A percentile compares a stretch with the other conserved stretches of the same genome.
Conservation (phyloP, 2,113 vertebrate genomes). For the Charadrius vociferus region DNA sequence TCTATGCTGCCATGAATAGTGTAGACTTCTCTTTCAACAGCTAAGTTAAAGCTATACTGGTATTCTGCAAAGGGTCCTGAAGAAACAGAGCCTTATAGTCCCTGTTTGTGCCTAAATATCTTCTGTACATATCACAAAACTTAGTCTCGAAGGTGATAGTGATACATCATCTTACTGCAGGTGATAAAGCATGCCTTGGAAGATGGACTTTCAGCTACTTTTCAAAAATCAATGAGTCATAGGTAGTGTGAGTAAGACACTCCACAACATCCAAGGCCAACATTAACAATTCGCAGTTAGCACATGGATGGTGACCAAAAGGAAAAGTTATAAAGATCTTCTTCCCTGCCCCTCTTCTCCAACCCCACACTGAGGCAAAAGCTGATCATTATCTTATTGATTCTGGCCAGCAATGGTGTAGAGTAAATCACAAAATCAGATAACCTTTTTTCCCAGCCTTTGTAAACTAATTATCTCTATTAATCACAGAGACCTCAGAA, state of each 20-base stretch:
- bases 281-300: not conserved
- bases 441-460: slow-evolving; percentile 71
- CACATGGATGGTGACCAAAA: not conserved
- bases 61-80: not conserved
- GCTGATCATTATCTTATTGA: slow-evolving; percentile 70
- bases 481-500: slow-evolving; percentile 69
- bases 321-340: not conserved
- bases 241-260: not conserved
- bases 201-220: not conserved
- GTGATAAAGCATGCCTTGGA: not conserved
- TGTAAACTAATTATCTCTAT: slow-evolving; percentile 77
- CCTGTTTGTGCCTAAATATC: not conserved
- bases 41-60: not conserved
- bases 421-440: slow-evolving; percentile 65
- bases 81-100: not conserved
- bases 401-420: not conserved
- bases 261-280: not conserved
- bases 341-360: not conserved
- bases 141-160: not conserved
- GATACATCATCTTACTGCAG: not conserved
- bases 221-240: slow-evolving; percentile 2
- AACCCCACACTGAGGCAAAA: not conserved
- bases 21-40: not conserved
- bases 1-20: not conserved
- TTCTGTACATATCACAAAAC: not conserved